phyloP scores from a whole-genome alignment of 1,140 invertebrate species.

The Ceratitis capitata region DNA sequence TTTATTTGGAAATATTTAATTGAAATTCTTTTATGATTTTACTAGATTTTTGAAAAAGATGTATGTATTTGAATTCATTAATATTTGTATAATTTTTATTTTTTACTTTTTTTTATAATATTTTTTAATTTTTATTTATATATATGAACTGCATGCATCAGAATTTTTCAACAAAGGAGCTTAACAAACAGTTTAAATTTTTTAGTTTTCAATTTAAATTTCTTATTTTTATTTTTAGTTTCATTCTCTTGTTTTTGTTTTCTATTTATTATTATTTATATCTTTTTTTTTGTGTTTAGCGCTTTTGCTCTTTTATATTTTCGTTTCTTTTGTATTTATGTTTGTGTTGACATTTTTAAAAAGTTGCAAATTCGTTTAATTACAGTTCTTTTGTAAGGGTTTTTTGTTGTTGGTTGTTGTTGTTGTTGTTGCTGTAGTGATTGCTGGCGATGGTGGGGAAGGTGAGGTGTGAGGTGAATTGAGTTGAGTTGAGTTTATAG shows the following conservation, averaged over 20 bases:
- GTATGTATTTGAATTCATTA: conserved; percentile 19
- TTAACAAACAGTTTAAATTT: conserved; percentile 25
- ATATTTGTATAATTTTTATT: not conserved
- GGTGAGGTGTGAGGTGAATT: not conserved
- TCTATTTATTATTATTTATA: too few relatives aligned
- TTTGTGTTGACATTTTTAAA: conserved; percentile 30
- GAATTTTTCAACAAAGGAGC: conserved; percentile 5
- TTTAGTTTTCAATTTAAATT: not conserved
- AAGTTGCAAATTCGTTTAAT: conserved; percentile 36
- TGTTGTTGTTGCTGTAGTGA: not conserved
- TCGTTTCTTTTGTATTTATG: not conserved
- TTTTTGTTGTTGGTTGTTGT: not conserved
- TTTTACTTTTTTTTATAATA: not conserved
- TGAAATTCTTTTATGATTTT: not conserved
- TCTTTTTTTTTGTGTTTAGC: too few relatives aligned
- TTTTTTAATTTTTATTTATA: not conserved
- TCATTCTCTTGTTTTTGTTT: not conserved
- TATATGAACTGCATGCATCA: conserved; percentile 33
- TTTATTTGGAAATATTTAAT: not conserved
- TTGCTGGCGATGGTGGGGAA: not conserved
- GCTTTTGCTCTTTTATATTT: too few relatives aligned
- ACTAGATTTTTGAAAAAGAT: conserved; percentile 33
- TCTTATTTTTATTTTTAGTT: not conserved
- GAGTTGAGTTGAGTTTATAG: not conserved
- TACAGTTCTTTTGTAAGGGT: conserved; percentile 27